A percentile compares a stretch with the other conserved stretches of the same genome.
Evolutionary conservation across 2,888 invertebrate genomes (phyloP).

Genomic region (Ganaspis brasiliensis): DNA sequence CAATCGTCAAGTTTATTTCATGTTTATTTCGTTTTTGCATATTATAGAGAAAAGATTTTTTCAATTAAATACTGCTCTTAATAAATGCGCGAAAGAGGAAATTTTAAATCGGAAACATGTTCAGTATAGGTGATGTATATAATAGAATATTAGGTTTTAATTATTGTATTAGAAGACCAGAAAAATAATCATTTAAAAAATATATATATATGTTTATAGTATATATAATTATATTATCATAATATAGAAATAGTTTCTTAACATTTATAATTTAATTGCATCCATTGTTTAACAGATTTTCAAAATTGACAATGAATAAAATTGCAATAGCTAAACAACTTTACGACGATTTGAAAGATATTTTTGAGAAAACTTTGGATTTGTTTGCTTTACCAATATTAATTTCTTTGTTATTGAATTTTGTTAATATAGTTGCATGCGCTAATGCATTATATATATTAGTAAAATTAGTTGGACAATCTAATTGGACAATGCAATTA

Average conservation of each 20-base stretch:
- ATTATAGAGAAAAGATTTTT: not conserved
- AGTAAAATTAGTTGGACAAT: not conserved
- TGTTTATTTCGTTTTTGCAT: not conserved
- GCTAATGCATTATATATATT: not conserved
- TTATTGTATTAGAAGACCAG: not conserved
- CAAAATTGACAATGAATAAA: not conserved
- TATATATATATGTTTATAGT: too few species aligned
- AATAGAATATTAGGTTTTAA: not conserved
- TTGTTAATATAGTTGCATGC: not conserved
- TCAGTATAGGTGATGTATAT: too few species aligned
- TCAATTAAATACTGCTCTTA: not conserved
- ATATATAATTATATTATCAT: too few species aligned
- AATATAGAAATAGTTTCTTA: not conserved
- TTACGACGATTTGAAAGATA: not conserved
- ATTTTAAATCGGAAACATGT: not conserved
- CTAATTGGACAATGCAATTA: not conserved
- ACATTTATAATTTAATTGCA: not conserved
- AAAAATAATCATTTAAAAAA: too few species aligned
- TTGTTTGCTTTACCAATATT: conserved; percentile 4
- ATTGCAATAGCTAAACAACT: not conserved
- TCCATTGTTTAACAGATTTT: too few species aligned
- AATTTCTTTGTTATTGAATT: not conserved
- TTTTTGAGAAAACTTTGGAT: not conserved
- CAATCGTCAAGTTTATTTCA: not conserved
- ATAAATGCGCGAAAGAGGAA: not conserved